Base-by-base conservation (phyloP, 2,113 vertebrate species). In the Zootoca vivipara region DNA sequence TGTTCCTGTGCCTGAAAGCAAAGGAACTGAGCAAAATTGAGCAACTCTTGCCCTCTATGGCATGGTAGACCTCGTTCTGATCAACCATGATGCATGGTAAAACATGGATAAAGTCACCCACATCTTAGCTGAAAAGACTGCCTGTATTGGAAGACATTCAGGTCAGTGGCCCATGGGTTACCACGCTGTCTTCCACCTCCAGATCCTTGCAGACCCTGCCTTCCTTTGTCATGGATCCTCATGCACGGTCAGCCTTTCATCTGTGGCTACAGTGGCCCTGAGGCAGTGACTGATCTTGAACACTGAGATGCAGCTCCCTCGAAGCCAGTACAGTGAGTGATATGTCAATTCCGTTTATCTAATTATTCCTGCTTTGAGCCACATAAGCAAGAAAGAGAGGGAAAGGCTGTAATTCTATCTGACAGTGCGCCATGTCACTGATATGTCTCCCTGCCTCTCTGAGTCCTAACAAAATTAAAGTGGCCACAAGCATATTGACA, bases 321-420 rank as follows among this genome's bases (percentile, higher is more conserved):
- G 33, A 13, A 52, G 90, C 46, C 38, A 62, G 67, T 56, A 90
- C 90, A 93, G 90, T 0, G 8, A 93, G 89, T 1, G 0, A 88
- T 40, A 82, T 18, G 46, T 94, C 94, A 90, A 30, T 92, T 92
- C 92, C 86, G 92, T 83, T 94, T 88, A 89, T 85, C 83, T 91
- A 84, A 94, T 92, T 93, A 92, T 83, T 90, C 82, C 93, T 93
- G 93, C 92, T 89, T 77, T 80, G 92, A 94, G 94, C 93, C 86
- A 73, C 91, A 88, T 40, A 74, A 92, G 80, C 2, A 0, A 90
- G 90, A 82, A 84, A 72, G 83, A 89, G 87, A 89, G 88, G 42
- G 70, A 74, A 90, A 80, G 69, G 90, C 90, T 85, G 89, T 96
- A 82, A 93, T 91, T 85, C 89, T 87, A 83, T 89, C 92, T 94